A percentile compares a stretch with the other conserved stretches of the same genome.
These are phyloP conservation scores for Siderastrea siderea DNA, from an alignment of 92 coral and sea anemone species.

Conservation along the genomic window DNA sequence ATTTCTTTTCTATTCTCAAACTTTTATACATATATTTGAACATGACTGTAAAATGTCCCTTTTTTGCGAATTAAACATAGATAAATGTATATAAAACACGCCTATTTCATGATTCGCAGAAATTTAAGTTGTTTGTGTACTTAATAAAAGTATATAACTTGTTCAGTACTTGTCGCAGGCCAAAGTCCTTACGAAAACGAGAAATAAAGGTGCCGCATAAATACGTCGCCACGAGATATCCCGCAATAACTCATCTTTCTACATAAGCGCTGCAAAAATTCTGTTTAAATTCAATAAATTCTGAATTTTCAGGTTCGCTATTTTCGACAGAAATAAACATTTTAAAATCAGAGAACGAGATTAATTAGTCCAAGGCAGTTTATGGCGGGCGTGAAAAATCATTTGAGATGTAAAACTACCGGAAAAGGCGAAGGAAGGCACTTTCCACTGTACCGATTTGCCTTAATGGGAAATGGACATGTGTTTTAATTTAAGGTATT, in stretches of 20 bases:
- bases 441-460: slow-evolving; percentile 3
- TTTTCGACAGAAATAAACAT: neutral
- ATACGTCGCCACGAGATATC: too few species aligned
- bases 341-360: neutral
- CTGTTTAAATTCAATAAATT: neutral
- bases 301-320: neutral
- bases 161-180: too few species aligned
- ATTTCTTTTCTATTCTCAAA: neutral
- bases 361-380: slow-evolving; percentile 10
- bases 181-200: neutral
- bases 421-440: neutral
- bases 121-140: too few species aligned
- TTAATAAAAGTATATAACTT: too few species aligned
- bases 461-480: neutral
- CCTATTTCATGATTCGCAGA: too few species aligned
- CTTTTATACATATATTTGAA: neutral
- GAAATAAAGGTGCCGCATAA: too few species aligned
- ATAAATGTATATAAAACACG: too few species aligned
- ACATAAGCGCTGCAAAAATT: neutral
- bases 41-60: neutral
- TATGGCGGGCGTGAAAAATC: slow-evolving; percentile 8
- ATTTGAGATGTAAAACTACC: slow-evolving; percentile 1
- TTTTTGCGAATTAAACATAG: too few species aligned
- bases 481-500: neutral
- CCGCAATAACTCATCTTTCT: too few species aligned